Evolutionary conservation across 2,797 vertebrate genomes (phyloP).

Genomic region (Knipowitschia caucasica): DNA sequence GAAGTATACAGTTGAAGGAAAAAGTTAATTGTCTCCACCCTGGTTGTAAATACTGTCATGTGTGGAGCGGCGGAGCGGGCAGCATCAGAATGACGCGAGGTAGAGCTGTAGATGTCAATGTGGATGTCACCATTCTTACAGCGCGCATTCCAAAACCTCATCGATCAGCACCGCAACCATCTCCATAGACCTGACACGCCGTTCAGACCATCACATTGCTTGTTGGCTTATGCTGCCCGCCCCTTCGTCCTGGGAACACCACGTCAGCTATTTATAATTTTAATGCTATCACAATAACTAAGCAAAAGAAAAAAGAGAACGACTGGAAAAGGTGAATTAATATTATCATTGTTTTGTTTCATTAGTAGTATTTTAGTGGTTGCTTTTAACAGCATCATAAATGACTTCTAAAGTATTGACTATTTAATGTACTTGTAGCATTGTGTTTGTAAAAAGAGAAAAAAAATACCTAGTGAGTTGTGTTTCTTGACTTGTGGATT

Average conservation of each 20-base stretch:
- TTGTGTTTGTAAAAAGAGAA: conserved; percentile 86
- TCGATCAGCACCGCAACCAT: conserved; percentile 45
- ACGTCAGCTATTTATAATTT: conserved; percentile 81
- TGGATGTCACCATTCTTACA: conserved; percentile 52
- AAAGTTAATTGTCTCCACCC: conserved; percentile 78
- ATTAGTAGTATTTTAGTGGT: conserved; percentile 83
- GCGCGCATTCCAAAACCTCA: conserved; percentile 3
- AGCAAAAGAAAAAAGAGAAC: conserved; percentile 79
- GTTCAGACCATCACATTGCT: conserved; percentile 76
- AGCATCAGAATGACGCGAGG: conserved; percentile 77
- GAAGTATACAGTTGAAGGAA: conserved; percentile 35
- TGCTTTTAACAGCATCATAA: conserved; percentile 88
- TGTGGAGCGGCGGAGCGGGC: conserved; percentile 77
- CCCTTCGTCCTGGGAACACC: conserved; percentile 75
- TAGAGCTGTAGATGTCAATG: conserved; percentile 55
- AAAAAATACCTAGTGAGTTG: conserved; percentile 79
- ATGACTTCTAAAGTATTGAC: conserved; percentile 86
- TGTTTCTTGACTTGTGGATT: conserved; percentile 94
- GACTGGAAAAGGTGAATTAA: conserved; percentile 83
- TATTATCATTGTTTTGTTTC: conserved; percentile 77
- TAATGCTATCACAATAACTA: conserved; percentile 80
- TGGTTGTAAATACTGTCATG: conserved; percentile 87
- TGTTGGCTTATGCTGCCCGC: conserved; percentile 82
- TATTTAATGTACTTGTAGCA: conserved; percentile 88
- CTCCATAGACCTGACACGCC: conserved; percentile 55